Evolutionary conservation across 1,140 invertebrate species (phyloP).

Genomic region (Cherax destructor): DNA sequence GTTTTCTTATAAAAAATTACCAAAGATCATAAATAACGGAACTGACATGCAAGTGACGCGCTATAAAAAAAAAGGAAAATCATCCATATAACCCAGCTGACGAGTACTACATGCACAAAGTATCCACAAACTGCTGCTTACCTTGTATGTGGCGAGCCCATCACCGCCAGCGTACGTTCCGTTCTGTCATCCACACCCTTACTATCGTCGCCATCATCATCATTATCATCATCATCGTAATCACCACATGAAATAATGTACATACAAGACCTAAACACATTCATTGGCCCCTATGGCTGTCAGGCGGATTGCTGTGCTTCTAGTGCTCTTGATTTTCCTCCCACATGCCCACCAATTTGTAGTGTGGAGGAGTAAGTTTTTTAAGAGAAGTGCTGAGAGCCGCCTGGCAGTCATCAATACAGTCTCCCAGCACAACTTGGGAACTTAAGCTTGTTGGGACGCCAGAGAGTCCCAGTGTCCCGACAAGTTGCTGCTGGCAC

Average conservation of each 20-base stretch:
- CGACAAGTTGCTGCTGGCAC: constrained; percentile 35
- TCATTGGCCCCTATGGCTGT: constrained; percentile 67
- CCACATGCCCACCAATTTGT: background rate
- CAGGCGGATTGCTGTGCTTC: constrained; percentile 14
- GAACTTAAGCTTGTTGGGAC: constrained; percentile 46
- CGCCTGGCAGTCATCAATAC: constrained; percentile 50
- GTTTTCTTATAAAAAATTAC: constrained; percentile 37
- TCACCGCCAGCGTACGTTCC: constrained; percentile 50
- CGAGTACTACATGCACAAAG: constrained; percentile 20
- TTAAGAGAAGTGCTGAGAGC: background rate
- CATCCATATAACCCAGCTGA: constrained; percentile 50
- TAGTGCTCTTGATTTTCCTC: background rate
- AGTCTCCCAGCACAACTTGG: constrained; percentile 56
- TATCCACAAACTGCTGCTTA: constrained; percentile 8
- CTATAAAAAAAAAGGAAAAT: constrained; percentile 31
- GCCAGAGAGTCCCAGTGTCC: constrained; percentile 23
- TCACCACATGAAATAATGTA: constrained; percentile 62
- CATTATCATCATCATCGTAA: constrained; percentile 52
- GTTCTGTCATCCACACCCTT: constrained; percentile 41
- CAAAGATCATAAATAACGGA: constrained; percentile 63
- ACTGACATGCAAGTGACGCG: constrained; percentile 67
- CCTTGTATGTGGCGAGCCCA: constrained; percentile 40
- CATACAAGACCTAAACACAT: constrained; percentile 64
- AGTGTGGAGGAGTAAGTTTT: background rate
- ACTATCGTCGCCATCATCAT: constrained; percentile 12